These are phyloP conservation scores for Aptenodytes forsteri DNA, from an alignment of 2,113 vertebrate genomes.

Conservation along the genomic window DNA sequence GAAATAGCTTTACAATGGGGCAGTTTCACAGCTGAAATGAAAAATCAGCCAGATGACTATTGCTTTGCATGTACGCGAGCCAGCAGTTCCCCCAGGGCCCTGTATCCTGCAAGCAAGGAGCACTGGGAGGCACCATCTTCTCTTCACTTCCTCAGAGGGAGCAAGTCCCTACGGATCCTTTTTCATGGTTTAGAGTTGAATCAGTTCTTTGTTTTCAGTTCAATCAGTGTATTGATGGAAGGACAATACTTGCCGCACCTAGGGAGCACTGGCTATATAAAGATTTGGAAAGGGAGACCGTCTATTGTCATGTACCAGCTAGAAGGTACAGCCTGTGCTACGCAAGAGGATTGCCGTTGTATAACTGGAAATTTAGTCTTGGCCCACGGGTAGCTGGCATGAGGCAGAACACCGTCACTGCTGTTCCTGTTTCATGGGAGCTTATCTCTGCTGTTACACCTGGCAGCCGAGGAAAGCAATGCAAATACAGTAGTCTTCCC, in stretches of 20 bases:
- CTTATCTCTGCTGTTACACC: constrained; percentile 51
- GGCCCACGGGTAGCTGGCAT: neutral
- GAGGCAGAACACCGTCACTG: neutral
- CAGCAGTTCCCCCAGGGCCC: neutral
- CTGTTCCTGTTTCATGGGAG: neutral
- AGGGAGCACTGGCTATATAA: neutral
- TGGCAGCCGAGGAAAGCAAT: neutral
- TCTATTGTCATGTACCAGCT: neutral
- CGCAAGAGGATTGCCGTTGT: neutral
- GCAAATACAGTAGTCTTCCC: neutral
- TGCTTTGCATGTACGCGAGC: neutral
- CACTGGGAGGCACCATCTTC: neutral
- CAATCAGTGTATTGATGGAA: neutral
- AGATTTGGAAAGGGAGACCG: constrained; percentile 25
- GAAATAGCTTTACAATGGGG: constrained; percentile 34
- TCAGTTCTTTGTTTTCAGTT: constrained; percentile 33
- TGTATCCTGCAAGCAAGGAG: neutral
- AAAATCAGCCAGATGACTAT: constrained; percentile 35
- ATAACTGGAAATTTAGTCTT: neutral
- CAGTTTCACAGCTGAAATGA: constrained; percentile 29
- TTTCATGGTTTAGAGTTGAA: constrained; percentile 25
- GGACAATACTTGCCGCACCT: neutral
- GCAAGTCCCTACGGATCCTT: neutral
- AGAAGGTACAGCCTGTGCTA: neutral
- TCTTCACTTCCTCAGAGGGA: neutral